Conservation (phyloP, 2,797 vertebrate species). For the Luscinia megarhynchos region DNA sequence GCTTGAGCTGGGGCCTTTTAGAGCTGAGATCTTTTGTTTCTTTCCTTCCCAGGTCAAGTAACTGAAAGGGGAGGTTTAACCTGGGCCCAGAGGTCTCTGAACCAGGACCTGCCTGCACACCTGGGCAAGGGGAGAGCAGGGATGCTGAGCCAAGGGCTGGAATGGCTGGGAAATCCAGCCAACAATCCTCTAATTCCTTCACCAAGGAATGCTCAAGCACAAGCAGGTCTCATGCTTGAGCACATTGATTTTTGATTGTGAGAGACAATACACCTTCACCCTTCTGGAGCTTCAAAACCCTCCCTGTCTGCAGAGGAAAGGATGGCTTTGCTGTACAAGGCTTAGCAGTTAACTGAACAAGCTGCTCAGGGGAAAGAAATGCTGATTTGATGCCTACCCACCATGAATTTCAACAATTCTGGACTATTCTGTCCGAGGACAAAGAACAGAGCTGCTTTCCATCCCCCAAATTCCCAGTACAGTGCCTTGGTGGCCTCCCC, state of each 20-base stretch:
- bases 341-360: background rate
- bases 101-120: background rate
- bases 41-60: background rate
- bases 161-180: background rate
- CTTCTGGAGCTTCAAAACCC: background rate
- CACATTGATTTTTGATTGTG: background rate
- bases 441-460: background rate
- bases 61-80: background rate
- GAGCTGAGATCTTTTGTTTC: background rate
- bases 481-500: background rate
- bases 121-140: background rate
- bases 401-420: background rate
- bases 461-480: no score
- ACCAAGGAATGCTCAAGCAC: background rate
- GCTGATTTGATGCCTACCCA: background rate
- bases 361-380: background rate
- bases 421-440: background rate
- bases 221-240: background rate
- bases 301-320: background rate
- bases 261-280: background rate
- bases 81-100: rapidly evolving
- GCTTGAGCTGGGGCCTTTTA: background rate
- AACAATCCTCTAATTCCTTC: background rate
- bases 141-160: background rate
- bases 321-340: background rate